Percentiles rank a stretch among this genome's conserved stretches.
These are phyloP conservation scores for Tachina lurida DNA, from an alignment of 2,888 invertebrate species.

Conservation along the genomic window DNA sequence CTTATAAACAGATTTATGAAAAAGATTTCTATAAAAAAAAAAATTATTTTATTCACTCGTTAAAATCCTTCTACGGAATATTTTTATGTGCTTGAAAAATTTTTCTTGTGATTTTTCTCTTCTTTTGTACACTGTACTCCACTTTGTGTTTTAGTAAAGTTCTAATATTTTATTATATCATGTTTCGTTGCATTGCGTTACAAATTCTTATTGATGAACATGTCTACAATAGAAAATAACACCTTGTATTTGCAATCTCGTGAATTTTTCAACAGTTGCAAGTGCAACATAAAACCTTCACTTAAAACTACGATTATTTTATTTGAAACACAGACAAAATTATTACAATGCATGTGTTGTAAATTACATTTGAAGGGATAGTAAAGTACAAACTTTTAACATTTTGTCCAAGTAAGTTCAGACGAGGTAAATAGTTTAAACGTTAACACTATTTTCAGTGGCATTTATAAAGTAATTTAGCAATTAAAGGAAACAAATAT, in stretches of 20 bases:
- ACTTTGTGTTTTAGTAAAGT: slow-evolving; percentile 34
- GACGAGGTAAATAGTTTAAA: not conserved
- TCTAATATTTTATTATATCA: slow-evolving; percentile 35
- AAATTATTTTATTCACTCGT: no score
- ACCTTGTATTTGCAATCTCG: slow-evolving; percentile 41
- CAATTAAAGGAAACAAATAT: no score
- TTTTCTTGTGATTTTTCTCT: not conserved
- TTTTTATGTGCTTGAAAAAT: not conserved
- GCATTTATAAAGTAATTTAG: no score
- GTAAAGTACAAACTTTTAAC: not conserved
- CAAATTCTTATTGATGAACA: slow-evolving; percentile 62
- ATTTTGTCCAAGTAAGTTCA: not conserved
- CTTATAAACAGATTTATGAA: no score
- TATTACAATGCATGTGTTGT: slow-evolving; percentile 28
- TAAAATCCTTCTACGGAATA: no score
- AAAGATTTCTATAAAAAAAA: no score
- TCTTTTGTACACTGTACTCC: slow-evolving; percentile 3
- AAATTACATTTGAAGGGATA: not conserved
- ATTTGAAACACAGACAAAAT: slow-evolving; percentile 34
- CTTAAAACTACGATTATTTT: slow-evolving; percentile 32
- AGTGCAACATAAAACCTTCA: slow-evolving; percentile 36
- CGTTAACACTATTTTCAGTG: no score
- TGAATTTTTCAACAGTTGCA: slow-evolving; percentile 55
- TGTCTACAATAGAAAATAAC: slow-evolving; percentile 15
- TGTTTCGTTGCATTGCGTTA: slow-evolving; percentile 44